Base-by-base conservation (phyloP, 2,113 vertebrate species). In the Mohoua ochrocephala region DNA sequence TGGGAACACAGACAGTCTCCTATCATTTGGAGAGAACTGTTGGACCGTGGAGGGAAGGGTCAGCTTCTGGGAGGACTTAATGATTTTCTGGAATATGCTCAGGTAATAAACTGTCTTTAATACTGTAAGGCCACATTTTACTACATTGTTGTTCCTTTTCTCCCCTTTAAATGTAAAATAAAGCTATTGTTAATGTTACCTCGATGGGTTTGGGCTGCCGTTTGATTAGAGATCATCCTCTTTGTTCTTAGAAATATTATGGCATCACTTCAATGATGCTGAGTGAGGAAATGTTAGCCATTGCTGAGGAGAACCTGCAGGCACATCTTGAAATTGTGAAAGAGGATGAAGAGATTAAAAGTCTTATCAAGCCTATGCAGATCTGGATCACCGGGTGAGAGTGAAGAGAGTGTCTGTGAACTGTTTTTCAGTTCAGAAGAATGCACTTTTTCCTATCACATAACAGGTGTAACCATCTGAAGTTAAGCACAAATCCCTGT, bases 1-100 rank as follows among this genome's bases (percentile, higher is more conserved):
- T 99, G 99, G 99, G 96, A 94, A 60, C 99, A 99, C 33, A 89
- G 94, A 4, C 31, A 37, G 5, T 99, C 98, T 47, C 99, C 99
- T 75, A 93, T 99, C 64, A 84, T 99, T 86, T 99, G 99, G 99
- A 99, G 99, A 97, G 99, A 99, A 59, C 96, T 99, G 21, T 92
- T 99, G 83, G 97, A 98, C 69, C 98, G 98, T 68, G 99, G 99
- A 50, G 98, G 99, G 15, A 99, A 98, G 94, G 98, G 98, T 26
- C 84, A 98, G 84, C 98, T 99, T 52, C 82, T 99, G 59, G 99
- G 99, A 69, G 99, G 99, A 69, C 97, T 98, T 89, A 98, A 97
- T 86, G 99, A 99, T 49, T 99, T 99, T 91, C 84, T 99, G 47
- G 98, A 99, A 79, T 98, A 99, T 41, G 98, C 98, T 54, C 98